Percentiles rank a stretch among this genome's conserved stretches.
Evolutionary conservation across 2,113 vertebrate genomes (phyloP).

Genomic region (Ardeotis arabs): DNA sequence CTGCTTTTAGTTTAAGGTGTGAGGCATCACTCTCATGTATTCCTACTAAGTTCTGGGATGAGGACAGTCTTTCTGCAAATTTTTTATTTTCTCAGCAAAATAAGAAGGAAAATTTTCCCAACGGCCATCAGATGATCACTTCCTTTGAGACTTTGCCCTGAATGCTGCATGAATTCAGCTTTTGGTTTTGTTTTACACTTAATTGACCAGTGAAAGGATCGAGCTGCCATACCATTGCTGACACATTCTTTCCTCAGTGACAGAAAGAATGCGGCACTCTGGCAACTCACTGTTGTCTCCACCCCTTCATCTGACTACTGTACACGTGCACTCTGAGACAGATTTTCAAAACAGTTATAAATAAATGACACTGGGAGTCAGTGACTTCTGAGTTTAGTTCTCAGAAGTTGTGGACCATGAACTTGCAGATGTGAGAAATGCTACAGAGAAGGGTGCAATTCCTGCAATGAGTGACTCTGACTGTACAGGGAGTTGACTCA

Average conservation of each 20-base stretch:
- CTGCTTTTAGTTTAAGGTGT: background rate
- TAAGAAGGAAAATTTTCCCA: background rate
- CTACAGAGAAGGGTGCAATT: background rate
- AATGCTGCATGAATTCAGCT: background rate
- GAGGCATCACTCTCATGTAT: background rate
- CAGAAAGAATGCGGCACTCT: background rate
- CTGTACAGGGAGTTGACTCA: background rate
- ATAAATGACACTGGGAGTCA: background rate
- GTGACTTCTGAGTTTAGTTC: background rate
- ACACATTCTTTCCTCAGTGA: constrained; percentile 8
- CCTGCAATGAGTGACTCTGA: rapidly evolving
- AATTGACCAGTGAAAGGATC: background rate
- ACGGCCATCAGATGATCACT: background rate
- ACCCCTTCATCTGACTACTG: background rate
- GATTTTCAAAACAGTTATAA: background rate
- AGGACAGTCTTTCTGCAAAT: background rate
- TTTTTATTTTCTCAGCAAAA: background rate
- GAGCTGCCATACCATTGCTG: constrained; percentile 27
- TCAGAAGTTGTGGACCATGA: background rate
- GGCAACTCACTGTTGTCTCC: background rate
- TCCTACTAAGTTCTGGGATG: background rate
- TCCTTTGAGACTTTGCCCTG: background rate
- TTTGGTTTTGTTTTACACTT: constrained; percentile 50
- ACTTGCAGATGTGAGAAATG: background rate
- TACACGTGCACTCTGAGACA: background rate